Evolutionary conservation across 2,113 vertebrate genomes (phyloP).

Genomic region (Ifrita kowaldi): DNA sequence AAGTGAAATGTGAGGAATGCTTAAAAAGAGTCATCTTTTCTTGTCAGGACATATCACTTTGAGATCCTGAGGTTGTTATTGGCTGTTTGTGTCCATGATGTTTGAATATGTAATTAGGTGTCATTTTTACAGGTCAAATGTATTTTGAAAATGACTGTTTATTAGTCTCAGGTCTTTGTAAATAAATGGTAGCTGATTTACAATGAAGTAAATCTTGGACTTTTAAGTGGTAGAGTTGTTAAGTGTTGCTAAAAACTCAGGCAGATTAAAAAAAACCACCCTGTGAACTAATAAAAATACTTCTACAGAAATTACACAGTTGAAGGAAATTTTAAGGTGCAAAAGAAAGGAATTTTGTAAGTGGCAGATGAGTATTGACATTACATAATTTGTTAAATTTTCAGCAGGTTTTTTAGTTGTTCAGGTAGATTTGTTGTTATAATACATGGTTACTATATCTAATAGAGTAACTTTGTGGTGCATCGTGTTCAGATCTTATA

Average conservation of each 20-base stretch:
- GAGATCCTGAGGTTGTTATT: slow-evolving; percentile 60
- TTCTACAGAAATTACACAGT: not conserved
- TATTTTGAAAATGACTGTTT: slow-evolving; percentile 53
- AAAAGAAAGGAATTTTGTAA: not conserved
- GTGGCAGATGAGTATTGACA: not conserved
- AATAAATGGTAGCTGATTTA: not conserved
- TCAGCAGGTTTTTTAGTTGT: not conserved
- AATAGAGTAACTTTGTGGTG: slow-evolving; percentile 54
- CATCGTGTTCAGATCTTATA: not conserved
- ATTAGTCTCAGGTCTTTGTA: slow-evolving; percentile 9
- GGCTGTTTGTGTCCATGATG: slow-evolving; percentile 64
- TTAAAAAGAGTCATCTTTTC: slow-evolving; percentile 55
- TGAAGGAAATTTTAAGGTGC: not conserved
- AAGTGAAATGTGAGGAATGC: not conserved
- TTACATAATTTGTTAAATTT: not conserved
- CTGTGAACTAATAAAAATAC: not conserved
- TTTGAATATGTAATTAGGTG: slow-evolving; percentile 73
- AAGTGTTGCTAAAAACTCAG: not conserved
- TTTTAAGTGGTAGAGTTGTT: not conserved
- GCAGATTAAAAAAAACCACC: not conserved
- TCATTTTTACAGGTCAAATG: slow-evolving; percentile 70
- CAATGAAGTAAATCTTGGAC: not conserved
- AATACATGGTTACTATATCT: slow-evolving; percentile 3
- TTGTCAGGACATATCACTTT: slow-evolving; percentile 39
- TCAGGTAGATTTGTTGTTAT: not conserved